phyloP scores from a whole-genome alignment of 2,113 vertebrate species.

The Rhynchomys soricoides region DNA sequence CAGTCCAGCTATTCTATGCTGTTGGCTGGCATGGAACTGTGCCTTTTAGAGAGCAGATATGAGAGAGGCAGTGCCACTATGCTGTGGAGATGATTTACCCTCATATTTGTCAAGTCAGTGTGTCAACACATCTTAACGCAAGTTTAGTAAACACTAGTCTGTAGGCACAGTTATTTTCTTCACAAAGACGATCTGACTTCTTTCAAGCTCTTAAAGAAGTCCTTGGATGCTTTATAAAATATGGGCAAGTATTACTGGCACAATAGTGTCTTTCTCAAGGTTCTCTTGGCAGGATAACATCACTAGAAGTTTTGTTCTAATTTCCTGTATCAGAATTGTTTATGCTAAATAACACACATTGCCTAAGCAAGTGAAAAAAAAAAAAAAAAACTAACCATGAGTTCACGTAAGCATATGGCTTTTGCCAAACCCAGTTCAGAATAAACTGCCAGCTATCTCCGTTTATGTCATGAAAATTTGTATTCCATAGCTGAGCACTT shows the following conservation, averaged over 20 bases:
- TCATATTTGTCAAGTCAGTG: not conserved
- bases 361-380: not conserved
- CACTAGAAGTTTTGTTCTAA: not conserved
- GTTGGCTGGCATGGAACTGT: not conserved
- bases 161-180: not conserved
- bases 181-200: not conserved
- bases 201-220: not conserved
- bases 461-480: constrained; percentile 8
- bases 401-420: not conserved
- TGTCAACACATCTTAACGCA: not conserved
- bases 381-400: not conserved
- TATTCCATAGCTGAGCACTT: not conserved
- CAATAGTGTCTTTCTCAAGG: not conserved
- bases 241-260: not conserved
- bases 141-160: not conserved
- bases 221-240: not conserved
- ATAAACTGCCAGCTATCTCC: not conserved
- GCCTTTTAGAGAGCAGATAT: not conserved
- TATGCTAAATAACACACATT: not conserved
- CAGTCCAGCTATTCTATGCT: not conserved
- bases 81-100: not conserved
- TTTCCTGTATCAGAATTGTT: not conserved
- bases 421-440: not conserved
- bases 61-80: not conserved
- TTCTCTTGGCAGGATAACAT: not conserved